A percentile compares a stretch with the other conserved stretches of the same genome.
These are phyloP conservation scores for Stylophora pistillata DNA, from an alignment of 64 coral and sea anemone species.

Conservation along the genomic window DNA sequence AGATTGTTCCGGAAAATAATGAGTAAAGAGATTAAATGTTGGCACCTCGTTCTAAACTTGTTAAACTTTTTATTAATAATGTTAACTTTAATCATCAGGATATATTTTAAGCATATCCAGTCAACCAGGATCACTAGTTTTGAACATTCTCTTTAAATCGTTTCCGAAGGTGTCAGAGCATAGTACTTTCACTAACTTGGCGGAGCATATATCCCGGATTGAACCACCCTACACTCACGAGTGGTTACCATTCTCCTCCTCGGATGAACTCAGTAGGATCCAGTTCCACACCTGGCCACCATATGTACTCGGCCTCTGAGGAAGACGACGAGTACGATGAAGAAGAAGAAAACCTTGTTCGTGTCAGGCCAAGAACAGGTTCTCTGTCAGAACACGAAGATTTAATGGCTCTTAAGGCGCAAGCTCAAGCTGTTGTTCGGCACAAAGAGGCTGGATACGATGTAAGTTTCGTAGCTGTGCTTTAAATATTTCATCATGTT, in stretches of 20 bases:
- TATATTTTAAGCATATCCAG: no score
- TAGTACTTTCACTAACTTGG: slow-evolving; percentile 79
- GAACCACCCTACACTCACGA: slow-evolving; percentile 73
- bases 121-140: no score
- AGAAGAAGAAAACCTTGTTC: slow-evolving; percentile 62
- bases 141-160: not conserved
- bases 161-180: not conserved
- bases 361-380: slow-evolving; percentile 78
- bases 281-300: slow-evolving; percentile 52
- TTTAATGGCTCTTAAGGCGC: slow-evolving; percentile 73
- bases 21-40: no score
- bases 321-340: slow-evolving; percentile 81
- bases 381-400: slow-evolving; percentile 95
- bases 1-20: no score
- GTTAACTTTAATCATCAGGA: no score
- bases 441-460: slow-evolving; percentile 93
- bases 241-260: slow-evolving; percentile 57
- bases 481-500: no score
- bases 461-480: slow-evolving; percentile 30
- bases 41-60: no score
- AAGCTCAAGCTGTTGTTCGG: slow-evolving; percentile 56
- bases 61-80: no score
- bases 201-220: slow-evolving; percentile 89
- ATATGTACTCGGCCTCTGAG: slow-evolving; percentile 60
- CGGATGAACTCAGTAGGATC: slow-evolving; percentile 34